Evolutionary conservation across 2,888 invertebrate species (phyloP).

Genomic region (Acanthosepion lycidas): DNA sequence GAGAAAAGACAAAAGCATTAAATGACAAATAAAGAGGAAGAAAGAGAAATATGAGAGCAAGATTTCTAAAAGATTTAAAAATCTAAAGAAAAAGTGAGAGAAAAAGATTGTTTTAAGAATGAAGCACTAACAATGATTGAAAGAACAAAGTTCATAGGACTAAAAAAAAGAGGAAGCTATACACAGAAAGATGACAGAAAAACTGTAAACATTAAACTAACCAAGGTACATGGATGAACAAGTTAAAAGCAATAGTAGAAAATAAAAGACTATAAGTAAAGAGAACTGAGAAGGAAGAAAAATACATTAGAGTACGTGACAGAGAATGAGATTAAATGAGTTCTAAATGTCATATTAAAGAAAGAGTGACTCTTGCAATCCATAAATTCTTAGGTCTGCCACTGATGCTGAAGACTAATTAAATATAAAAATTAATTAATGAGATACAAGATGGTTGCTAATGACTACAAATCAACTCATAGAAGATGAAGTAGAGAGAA

Average conservation of each 20-base stretch:
- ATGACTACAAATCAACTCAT: not conserved
- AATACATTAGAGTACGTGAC: not conserved
- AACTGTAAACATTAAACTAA: not conserved
- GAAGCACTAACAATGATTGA: not conserved
- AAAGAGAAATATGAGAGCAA: not conserved
- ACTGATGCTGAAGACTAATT: not conserved
- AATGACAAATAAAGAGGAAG: not conserved
- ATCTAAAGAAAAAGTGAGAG: not conserved
- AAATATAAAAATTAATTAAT: not conserved
- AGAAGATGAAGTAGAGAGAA: not conserved
- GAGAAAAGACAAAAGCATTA: not conserved
- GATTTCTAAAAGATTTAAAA: not conserved
- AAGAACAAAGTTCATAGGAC: not conserved
- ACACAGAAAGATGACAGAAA: not conserved
- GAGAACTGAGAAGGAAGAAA: not conserved
- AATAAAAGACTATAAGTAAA: not conserved
- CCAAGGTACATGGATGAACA: not conserved
- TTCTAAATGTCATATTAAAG: not conserved
- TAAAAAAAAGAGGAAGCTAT: not conserved
- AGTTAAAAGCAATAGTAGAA: not conserved
- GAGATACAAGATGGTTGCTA: not conserved
- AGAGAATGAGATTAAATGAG: not conserved
- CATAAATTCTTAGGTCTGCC: constrained; percentile 4
- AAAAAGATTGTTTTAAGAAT: not conserved
- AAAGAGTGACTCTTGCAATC: not conserved